These are phyloP conservation scores for Sipunculus nudus DNA, from an alignment of 2,888 invertebrate species.

Conservation along the genomic window DNA sequence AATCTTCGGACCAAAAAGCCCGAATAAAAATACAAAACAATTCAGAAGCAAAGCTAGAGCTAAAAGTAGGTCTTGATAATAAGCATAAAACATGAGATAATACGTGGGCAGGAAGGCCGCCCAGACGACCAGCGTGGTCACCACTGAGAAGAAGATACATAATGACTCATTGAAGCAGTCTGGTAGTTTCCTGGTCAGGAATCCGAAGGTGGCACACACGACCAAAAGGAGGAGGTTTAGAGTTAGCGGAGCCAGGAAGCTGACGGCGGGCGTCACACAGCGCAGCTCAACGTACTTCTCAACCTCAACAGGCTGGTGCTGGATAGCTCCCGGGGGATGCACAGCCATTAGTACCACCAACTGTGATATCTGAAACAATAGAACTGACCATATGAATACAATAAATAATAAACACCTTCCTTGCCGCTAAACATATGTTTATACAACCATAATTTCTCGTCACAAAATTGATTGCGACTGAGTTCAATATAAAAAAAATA, in stretches of 20 bases:
- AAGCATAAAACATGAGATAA: conserved; percentile 23
- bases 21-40: conserved; percentile 20
- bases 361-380: too few relatives aligned
- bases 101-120: conserved; percentile 30
- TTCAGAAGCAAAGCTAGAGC: conserved; percentile 26
- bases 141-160: conserved; percentile 34
- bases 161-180: conserved; percentile 38
- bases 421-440: too few relatives aligned
- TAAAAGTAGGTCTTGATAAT: conserved; percentile 19
- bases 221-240: conserved; percentile 25
- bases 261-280: conserved; percentile 44
- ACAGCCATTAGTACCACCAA: too few relatives aligned
- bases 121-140: conserved; percentile 33
- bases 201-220: conserved; percentile 27
- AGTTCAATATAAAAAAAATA: too few relatives aligned
- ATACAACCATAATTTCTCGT: too few relatives aligned
- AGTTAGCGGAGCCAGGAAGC: conserved; percentile 45
- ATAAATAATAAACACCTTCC: too few relatives aligned
- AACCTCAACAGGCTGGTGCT: conserved; percentile 28
- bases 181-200: conserved; percentile 29
- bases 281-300: conserved; percentile 46
- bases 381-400: too few relatives aligned
- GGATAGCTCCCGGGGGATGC: conserved; percentile 25
- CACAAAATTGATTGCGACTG: too few relatives aligned
- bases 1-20: conserved; percentile 28